Evolutionary conservation across 1,140 invertebrate genomes (phyloP).

Genomic region (Meloidogyne floridensis): DNA sequence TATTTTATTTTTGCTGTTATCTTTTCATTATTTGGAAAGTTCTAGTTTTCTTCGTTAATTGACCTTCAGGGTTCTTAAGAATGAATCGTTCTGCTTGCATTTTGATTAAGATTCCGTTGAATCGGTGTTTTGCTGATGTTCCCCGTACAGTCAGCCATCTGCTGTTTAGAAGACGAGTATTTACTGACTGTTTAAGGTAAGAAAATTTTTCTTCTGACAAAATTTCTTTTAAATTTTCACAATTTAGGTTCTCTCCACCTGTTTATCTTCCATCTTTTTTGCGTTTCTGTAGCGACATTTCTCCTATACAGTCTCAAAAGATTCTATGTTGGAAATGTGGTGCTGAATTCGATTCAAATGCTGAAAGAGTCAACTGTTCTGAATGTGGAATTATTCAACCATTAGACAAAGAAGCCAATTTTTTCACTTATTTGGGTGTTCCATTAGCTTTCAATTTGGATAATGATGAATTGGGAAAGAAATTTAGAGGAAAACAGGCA

Average conservation of each 20-base stretch:
- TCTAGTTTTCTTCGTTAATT: neutral
- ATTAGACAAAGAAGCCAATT: slow-evolving; percentile 9
- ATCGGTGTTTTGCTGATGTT: neutral
- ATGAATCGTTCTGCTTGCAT: neutral
- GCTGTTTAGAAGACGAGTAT: neutral
- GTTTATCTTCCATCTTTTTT: neutral
- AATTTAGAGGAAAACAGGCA: slow-evolving; percentile 30
- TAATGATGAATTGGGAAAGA: slow-evolving; percentile 18
- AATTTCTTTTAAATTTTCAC: neutral
- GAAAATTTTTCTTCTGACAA: too few relatives aligned
- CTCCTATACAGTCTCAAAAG: neutral
- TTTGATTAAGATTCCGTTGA: neutral
- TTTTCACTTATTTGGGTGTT: slow-evolving; percentile 30
- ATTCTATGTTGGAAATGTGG: slow-evolving; percentile 31
- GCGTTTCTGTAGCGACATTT: neutral
- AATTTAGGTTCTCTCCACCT: neutral
- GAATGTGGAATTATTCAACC: slow-evolving; percentile 29
- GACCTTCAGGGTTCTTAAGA: neutral
- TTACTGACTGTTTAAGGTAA: neutral
- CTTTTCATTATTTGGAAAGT: neutral
- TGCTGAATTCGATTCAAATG: neutral
- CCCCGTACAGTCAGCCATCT: neutral
- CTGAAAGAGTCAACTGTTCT: slow-evolving; percentile 20
- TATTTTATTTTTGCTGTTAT: neutral
- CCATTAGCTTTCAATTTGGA: slow-evolving; percentile 11